Evolutionary conservation across 2,113 vertebrate species (phyloP).

Genomic region (Trichechus manatus): DNA sequence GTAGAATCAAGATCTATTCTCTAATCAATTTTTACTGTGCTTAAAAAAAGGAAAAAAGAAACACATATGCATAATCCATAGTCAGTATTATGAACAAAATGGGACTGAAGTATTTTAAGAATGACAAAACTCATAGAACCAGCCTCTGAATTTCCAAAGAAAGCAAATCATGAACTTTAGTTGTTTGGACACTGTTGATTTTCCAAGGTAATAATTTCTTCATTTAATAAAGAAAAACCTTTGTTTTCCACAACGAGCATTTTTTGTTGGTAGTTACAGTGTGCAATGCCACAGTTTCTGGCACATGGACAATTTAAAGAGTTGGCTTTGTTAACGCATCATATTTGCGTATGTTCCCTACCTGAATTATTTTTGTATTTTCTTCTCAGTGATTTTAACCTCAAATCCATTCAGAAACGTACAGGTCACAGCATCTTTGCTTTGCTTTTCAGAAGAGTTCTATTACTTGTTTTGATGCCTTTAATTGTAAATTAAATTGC

Average conservation of each 20-base stretch:
- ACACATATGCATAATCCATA: too few relatives aligned
- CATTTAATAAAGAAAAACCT: not conserved
- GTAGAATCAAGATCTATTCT: not conserved
- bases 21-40: not conserved
- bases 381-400: not conserved
- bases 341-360: not conserved
- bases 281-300: not conserved
- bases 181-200: not conserved
- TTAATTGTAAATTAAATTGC: not conserved
- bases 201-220: not conserved
- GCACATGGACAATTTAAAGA: not conserved
- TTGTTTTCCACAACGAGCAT: not conserved
- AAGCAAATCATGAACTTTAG: not conserved
- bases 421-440: not conserved
- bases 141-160: not conserved
- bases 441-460: not conserved
- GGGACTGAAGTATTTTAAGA: not conserved
- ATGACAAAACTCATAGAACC: too few relatives aligned
- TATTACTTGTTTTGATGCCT: not conserved
- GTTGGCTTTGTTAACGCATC: not conserved
- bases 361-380: not conserved
- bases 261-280: not conserved
- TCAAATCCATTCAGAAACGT: not conserved
- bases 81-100: not conserved
- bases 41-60: not conserved